These are phyloP conservation scores for Suricata suricatta DNA, from an alignment of 2,113 vertebrate species.

Conservation along the genomic window DNA sequence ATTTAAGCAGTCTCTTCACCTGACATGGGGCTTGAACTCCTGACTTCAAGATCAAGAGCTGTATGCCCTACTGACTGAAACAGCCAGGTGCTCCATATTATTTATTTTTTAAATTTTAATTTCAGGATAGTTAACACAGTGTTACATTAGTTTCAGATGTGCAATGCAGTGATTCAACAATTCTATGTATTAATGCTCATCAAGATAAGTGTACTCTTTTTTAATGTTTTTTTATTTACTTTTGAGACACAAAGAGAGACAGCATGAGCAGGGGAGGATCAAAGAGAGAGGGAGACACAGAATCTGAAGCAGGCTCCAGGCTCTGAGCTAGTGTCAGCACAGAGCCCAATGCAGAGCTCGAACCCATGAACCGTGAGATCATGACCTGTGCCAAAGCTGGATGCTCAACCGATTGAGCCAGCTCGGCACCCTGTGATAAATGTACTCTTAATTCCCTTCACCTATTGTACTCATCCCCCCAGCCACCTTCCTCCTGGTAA, in stretches of 20 bases:
- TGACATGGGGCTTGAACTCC: not conserved
- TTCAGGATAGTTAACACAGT: not conserved
- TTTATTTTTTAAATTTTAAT: not conserved
- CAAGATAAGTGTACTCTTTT: not conserved
- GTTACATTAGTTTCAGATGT: not conserved
- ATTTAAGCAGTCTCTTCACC: not conserved
- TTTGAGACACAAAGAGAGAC: no score
- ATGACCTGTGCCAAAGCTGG: no score
- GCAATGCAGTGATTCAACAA: not conserved
- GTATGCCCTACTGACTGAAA: not conserved
- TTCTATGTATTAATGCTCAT: not conserved
- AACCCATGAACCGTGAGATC: no score
- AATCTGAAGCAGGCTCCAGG: no score
- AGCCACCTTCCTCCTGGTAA: not conserved
- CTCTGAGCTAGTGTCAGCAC: no score
- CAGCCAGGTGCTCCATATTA: not conserved
- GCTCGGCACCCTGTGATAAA: not conserved
- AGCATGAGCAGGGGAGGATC: no score
- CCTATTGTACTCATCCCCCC: not conserved
- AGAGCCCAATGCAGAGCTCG: no score
- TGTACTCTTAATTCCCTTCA: not conserved
- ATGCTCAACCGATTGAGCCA: no score
- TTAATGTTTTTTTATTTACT: no score
- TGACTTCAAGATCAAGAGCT: not conserved
- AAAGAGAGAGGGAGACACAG: no score